Evolutionary conservation across 2,888 invertebrate genomes (phyloP).

Genomic region (Dryadula phaetusa): DNA sequence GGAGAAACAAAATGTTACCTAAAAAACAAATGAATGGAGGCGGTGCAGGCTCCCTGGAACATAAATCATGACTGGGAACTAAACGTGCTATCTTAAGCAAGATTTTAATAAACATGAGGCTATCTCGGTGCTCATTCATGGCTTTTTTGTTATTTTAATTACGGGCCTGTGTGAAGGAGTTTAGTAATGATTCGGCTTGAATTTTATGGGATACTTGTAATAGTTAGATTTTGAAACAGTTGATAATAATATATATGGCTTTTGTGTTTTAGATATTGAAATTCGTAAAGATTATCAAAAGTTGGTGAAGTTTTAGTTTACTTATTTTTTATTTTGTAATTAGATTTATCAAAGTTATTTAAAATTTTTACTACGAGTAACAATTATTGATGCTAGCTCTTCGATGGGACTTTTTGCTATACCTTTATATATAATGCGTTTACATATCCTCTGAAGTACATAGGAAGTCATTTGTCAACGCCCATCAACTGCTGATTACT

Average conservation of each 20-base stretch:
- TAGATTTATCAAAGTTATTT: no score
- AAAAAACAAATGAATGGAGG: conserved; percentile 82
- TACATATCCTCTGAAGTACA: no score
- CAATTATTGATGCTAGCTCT: no score
- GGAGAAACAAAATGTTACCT: conserved; percentile 63
- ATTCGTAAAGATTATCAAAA: no score
- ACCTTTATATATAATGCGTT: no score
- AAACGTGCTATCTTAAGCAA: conserved; percentile 65
- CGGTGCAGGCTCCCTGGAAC: conserved; percentile 66
- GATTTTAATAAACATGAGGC: conserved; percentile 82
- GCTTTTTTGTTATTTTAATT: conserved; percentile 77
- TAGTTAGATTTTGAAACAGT: not conserved
- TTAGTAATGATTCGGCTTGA: conserved; percentile 39
- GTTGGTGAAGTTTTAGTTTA: no score
- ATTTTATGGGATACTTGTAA: conserved; percentile 11
- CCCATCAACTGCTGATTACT: no score
- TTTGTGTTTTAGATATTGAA: not conserved
- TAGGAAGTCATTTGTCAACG: no score
- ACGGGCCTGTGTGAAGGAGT: conserved; percentile 73
- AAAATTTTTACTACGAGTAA: no score
- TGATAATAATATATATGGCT: not conserved
- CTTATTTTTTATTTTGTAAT: no score
- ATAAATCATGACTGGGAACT: conserved; percentile 76
- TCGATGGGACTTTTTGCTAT: no score
- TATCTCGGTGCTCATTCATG: conserved; percentile 75